A percentile compares a stretch with the other conserved stretches of the same genome.
Conservation (phyloP, 2,113 vertebrate species). For the Rhinogobius similis region DNA sequence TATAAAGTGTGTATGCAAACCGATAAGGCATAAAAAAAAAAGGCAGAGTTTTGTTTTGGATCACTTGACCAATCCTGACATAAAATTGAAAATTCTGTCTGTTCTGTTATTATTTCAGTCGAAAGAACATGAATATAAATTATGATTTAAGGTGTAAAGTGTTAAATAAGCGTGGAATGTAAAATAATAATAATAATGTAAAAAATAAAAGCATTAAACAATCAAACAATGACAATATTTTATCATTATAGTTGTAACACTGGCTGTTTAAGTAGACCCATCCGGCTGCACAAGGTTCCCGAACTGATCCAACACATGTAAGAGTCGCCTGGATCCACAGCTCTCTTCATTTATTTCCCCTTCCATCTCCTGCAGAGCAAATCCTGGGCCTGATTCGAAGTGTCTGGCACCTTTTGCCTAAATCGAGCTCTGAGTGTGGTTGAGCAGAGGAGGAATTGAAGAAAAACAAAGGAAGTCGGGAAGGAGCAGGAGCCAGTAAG, state of each 20-base stretch:
- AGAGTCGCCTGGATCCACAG: constrained; percentile 24
- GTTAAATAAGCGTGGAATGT: too few relatives aligned
- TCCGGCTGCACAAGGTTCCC: constrained; percentile 56
- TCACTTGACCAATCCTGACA: neutral
- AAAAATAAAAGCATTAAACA: neutral
- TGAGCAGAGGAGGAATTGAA: constrained; percentile 13
- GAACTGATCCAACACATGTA: constrained; percentile 54
- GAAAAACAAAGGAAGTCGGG: constrained; percentile 53
- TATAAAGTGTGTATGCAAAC: constrained; percentile 53
- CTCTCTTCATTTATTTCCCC: constrained; percentile 59
- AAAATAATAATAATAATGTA: neutral
- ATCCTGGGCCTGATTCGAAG: constrained; percentile 50
- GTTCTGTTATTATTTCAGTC: neutral
- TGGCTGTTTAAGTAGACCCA: constrained; percentile 51
- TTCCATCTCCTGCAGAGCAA: constrained; percentile 59
- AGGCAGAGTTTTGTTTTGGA: constrained; percentile 17
- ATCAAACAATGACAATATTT: neutral
- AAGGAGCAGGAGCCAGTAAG: constrained; percentile 55
- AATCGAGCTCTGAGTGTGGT: constrained; percentile 53
- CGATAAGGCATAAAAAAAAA: constrained; percentile 58
- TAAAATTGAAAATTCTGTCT: neutral
- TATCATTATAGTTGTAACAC: constrained; percentile 46
- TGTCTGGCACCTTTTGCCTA: constrained; percentile 78
- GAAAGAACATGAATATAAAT: neutral
- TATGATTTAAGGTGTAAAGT: neutral